Percentiles rank a stretch among this genome's conserved stretches.
These are phyloP conservation scores for Rallus limicola DNA, from an alignment of 2,113 vertebrate genomes.

Conservation along the genomic window DNA sequence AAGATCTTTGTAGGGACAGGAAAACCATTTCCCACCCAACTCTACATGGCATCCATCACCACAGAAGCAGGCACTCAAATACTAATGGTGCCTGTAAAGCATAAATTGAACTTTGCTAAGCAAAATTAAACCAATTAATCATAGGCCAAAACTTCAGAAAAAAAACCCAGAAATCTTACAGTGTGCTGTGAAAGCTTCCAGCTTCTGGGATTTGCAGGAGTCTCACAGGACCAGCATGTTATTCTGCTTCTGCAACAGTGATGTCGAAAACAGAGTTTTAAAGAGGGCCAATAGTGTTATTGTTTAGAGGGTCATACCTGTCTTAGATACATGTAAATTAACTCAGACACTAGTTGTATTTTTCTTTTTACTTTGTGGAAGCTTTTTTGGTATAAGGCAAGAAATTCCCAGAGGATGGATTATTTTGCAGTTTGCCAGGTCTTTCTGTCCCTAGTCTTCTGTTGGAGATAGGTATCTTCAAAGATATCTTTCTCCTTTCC, in stretches of 20 bases:
- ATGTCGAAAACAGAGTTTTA: background rate
- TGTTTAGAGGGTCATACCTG: background rate
- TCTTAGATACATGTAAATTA: background rate
- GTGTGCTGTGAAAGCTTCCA: background rate
- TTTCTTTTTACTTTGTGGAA: background rate
- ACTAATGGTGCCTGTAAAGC: conserved; percentile 52
- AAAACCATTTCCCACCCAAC: conserved; percentile 14
- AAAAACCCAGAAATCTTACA: background rate
- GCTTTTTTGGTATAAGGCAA: background rate
- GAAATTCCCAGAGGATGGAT: background rate
- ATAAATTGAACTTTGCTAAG: conserved; percentile 49
- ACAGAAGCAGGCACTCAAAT: conserved; percentile 31
- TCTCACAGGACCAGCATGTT: background rate
- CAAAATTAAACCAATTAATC: conserved; percentile 63
- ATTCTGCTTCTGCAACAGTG: background rate
- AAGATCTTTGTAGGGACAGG: background rate
- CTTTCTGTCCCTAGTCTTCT: background rate
- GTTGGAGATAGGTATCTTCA: rapidly evolving
- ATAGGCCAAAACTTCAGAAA: conserved; percentile 7
- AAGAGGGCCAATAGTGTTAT: background rate
- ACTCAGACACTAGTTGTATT: background rate
- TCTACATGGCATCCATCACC: conserved; percentile 15
- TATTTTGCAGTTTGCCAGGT: background rate
- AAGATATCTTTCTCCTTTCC: background rate
- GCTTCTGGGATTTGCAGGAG: background rate